These are phyloP conservation scores for Lontra canadensis DNA, from an alignment of 2,113 vertebrate genomes.

Conservation along the genomic window DNA sequence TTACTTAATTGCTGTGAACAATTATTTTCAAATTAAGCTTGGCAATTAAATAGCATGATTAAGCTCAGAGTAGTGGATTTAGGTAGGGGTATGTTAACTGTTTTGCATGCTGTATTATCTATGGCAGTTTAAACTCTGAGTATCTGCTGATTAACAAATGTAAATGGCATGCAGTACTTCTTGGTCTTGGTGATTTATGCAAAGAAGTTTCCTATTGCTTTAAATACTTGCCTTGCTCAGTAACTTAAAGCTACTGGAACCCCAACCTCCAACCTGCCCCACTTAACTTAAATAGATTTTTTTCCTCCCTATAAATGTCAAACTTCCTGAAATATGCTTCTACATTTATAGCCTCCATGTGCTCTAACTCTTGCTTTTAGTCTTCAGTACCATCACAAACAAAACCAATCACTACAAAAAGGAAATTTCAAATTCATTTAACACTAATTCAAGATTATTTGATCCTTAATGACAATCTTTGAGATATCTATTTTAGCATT, in stretches of 20 bases:
- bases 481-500: background rate
- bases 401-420: background rate
- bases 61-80: constrained; percentile 79
- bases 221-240: constrained; percentile 30
- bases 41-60: constrained; percentile 86
- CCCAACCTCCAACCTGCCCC: constrained; percentile 36
- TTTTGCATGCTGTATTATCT: constrained; percentile 75
- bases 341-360: background rate
- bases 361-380: background rate
- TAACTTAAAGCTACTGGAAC: constrained; percentile 11
- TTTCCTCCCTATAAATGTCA: constrained; percentile 52
- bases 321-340: constrained; percentile 51
- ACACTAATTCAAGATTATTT: background rate
- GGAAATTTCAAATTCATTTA: background rate
- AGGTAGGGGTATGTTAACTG: constrained; percentile 72
- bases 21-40: constrained; percentile 89
- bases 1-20: constrained; percentile 89
- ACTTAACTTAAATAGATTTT: constrained; percentile 60
- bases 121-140: constrained; percentile 68
- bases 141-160: constrained; percentile 78
- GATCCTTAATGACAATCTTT: background rate
- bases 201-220: background rate
- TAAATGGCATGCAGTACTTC: constrained; percentile 68
- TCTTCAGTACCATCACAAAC: background rate
- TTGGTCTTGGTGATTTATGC: constrained; percentile 48